Conservation (phyloP, 2,113 vertebrate species). For the Sander lucioperca region DNA sequence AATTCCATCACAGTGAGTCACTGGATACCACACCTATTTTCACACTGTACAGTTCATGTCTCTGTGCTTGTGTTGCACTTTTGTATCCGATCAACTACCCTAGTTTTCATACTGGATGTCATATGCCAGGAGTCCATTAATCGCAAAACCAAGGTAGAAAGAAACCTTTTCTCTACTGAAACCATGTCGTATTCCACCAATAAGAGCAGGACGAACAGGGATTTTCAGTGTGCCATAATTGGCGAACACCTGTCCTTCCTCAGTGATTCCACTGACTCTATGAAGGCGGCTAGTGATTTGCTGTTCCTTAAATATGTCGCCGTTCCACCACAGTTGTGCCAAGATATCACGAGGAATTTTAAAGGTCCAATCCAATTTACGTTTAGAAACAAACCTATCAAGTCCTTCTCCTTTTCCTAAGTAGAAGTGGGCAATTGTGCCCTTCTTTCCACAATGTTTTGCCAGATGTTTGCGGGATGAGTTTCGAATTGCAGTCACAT, state of each 20-base stretch:
- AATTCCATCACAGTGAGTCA: constrained; percentile 1
- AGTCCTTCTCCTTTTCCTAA: constrained; percentile 52
- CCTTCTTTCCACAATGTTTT: constrained; percentile 46
- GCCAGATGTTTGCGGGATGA: constrained; percentile 16
- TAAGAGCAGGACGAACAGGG: constrained; percentile 55
- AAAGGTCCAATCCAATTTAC: constrained; percentile 51
- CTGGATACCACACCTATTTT: background rate
- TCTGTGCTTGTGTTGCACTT: background rate
- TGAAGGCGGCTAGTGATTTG: constrained; percentile 46
- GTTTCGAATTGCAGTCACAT: constrained; percentile 57
- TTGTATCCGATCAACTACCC: background rate
- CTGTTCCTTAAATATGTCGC: constrained; percentile 53
- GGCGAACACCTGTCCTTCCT: constrained; percentile 54
- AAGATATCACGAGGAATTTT: background rate
- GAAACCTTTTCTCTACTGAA: constrained; percentile 76
- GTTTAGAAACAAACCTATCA: constrained; percentile 64
- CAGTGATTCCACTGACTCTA: constrained; percentile 59
- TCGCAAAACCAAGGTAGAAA: constrained; percentile 76
- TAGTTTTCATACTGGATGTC: constrained; percentile 69
- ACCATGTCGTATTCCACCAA: constrained; percentile 59
- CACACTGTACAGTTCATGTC: background rate
- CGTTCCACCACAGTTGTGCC: constrained; percentile 66
- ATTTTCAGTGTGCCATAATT: constrained; percentile 62
- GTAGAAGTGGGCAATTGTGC: constrained; percentile 62
- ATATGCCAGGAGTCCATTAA: constrained; percentile 74